Percentiles rank a stretch among this genome's conserved stretches.
Evolutionary conservation across 2,888 invertebrate species (phyloP).

Genomic region (Sinopyrophorus schimmeli): DNA sequence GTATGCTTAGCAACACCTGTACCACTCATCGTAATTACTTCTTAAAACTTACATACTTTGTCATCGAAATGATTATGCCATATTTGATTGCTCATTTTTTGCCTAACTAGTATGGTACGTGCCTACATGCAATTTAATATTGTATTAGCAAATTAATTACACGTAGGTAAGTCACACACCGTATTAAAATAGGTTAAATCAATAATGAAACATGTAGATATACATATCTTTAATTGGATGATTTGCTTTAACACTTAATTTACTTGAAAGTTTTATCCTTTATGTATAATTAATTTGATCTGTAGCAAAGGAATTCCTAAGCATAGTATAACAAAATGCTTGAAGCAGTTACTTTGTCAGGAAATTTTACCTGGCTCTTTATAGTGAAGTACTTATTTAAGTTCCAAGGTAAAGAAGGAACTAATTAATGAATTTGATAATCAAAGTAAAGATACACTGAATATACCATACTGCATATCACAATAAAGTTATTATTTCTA

Average conservation of each 20-base stretch:
- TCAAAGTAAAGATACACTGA: constrained; percentile 26
- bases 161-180: no score
- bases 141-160: no score
- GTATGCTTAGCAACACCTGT: constrained; percentile 44
- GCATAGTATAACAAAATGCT: constrained; percentile 28
- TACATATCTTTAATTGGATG: neutral
- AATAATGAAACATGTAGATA: no score
- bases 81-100: no score
- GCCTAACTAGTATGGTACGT: no score
- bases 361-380: constrained; percentile 36
- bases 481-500: constrained; percentile 9
- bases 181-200: no score
- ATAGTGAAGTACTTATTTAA: constrained; percentile 32
- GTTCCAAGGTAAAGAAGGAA: constrained; percentile 28
- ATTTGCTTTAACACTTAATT: constrained; percentile 10
- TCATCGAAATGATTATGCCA: constrained; percentile 12
- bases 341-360: constrained; percentile 31
- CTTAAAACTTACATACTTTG: constrained; percentile 39
- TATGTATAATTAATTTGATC: constrained; percentile 25
- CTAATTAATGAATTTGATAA: constrained; percentile 33
- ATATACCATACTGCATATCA: constrained; percentile 19
- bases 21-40: constrained; percentile 49
- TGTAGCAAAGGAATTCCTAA: constrained; percentile 25
- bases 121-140: no score
- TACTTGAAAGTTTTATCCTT: constrained; percentile 19